These are phyloP conservation scores for Aleiodes testaceus DNA, from an alignment of 2,888 invertebrate genomes.

Conservation along the genomic window DNA sequence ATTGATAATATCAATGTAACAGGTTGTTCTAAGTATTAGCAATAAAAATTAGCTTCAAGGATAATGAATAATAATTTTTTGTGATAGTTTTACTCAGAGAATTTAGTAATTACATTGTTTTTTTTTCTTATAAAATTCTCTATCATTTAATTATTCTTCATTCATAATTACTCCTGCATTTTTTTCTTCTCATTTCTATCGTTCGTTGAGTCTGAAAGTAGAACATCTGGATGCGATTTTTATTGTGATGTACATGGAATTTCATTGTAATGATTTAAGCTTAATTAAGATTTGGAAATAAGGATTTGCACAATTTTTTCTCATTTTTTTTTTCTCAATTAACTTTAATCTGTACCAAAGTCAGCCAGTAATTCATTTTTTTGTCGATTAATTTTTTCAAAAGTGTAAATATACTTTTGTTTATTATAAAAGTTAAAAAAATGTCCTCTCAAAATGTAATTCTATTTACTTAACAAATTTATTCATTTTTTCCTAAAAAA, in stretches of 20 bases:
- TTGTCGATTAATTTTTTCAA: slow-evolving; percentile 25
- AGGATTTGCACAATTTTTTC: slow-evolving; percentile 22
- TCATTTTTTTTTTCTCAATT: slow-evolving; percentile 43
- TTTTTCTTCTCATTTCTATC: background rate
- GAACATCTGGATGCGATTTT: background rate
- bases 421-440: slow-evolving; percentile 46
- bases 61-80: slow-evolving; percentile 42
- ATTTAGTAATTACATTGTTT: slow-evolving; percentile 26
- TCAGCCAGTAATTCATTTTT: slow-evolving; percentile 47
- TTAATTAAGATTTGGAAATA: background rate
- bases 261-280: background rate
- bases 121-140: slow-evolving; percentile 3
- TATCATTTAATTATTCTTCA: background rate
- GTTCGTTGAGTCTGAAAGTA: background rate
- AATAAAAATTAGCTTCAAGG: slow-evolving; percentile 33
- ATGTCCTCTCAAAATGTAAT: slow-evolving; percentile 2
- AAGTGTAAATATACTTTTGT: slow-evolving; percentile 38
- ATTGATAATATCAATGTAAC: slow-evolving; percentile 27
- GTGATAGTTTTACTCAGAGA: slow-evolving; percentile 53
- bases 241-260: background rate
- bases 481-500: too few relatives aligned
- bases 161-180: slow-evolving; percentile 1
- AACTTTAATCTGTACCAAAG: slow-evolving; percentile 52
- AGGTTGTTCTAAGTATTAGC: slow-evolving; percentile 36
- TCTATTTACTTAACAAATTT: background rate